These are phyloP conservation scores for Dromiciops gliroides DNA, from an alignment of 2,113 vertebrate genomes.

Conservation along the genomic window DNA sequence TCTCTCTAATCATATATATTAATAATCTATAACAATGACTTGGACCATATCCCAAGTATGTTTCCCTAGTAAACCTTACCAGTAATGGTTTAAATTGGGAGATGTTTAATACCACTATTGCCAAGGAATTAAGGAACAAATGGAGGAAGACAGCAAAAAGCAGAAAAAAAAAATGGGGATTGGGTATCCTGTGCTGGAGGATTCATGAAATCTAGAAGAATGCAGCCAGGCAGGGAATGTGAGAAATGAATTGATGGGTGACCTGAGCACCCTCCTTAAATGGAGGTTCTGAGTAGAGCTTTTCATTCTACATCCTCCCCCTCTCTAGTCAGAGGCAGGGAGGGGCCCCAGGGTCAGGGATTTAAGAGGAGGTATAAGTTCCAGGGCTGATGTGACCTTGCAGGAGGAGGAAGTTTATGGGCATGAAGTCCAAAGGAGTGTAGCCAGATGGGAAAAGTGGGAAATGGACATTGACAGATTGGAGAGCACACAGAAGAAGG, in stretches of 20 bases:
- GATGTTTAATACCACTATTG: background rate
- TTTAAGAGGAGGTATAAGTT: background rate
- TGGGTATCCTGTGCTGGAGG: background rate
- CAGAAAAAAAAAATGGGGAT: background rate
- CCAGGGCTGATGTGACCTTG: background rate
- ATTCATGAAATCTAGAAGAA: too few relatives aligned
- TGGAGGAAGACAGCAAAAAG: background rate
- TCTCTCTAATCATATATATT: background rate
- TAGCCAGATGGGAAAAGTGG: background rate
- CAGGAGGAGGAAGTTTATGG: background rate
- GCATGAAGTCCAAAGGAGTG: background rate
- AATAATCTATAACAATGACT: too few relatives aligned
- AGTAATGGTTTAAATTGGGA: background rate
- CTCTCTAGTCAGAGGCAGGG: too few relatives aligned
- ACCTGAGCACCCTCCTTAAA: too few relatives aligned
- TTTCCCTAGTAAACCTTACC: background rate
- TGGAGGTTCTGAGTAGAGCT: too few relatives aligned
- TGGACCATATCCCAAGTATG: background rate
- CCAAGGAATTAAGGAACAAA: background rate
- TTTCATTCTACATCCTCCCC: too few relatives aligned
- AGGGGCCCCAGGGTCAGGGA: background rate
- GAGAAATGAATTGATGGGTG: too few relatives aligned
- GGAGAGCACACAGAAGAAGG: background rate
- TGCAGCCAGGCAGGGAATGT: background rate
- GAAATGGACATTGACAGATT: background rate